phyloP scores from a whole-genome alignment of 2,113 vertebrate genomes.

The Scalopus aquaticus region DNA sequence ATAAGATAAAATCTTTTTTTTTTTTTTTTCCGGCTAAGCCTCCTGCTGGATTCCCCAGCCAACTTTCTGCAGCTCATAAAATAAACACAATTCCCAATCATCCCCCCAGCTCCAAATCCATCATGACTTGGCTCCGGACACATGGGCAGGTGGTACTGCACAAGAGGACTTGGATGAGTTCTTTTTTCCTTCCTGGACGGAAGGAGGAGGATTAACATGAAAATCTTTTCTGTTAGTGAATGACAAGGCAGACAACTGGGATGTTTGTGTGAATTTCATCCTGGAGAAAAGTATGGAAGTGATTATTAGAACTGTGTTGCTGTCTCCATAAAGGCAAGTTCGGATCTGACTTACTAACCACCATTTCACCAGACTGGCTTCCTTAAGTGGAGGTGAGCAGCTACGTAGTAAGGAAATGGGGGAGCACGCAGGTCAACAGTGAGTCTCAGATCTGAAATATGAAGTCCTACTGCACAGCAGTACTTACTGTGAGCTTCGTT shows the following conservation, averaged over 20 bases:
- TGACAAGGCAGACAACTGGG: constrained; percentile 30
- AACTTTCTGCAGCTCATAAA: constrained; percentile 68
- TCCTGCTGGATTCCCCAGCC: constrained; percentile 21
- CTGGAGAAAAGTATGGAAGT: background rate
- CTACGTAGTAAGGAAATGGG: background rate
- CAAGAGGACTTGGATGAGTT: constrained; percentile 44
- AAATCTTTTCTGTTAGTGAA: constrained; percentile 55
- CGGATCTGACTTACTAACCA: background rate
- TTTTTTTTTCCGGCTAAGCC: constrained; percentile 26
- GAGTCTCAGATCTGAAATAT: background rate
- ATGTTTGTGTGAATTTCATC: constrained; percentile 15
- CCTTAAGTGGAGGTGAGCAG: background rate
- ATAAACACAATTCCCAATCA: constrained; percentile 57
- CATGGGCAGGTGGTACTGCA: constrained; percentile 62
- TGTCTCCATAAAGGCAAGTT: background rate
- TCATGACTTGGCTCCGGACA: constrained; percentile 56
- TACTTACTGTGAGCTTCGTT: background rate
- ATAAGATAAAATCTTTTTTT: constrained; percentile 27
- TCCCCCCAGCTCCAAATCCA: constrained; percentile 44
- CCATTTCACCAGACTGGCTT: background rate
- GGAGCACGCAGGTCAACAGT: background rate
- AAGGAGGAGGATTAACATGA: constrained; percentile 61
- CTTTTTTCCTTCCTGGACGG: constrained; percentile 59
- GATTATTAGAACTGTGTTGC: background rate
- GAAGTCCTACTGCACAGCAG: background rate